Conservation (phyloP, 2,797 vertebrate genomes). For the Microctenopoma lineatum region DNA sequence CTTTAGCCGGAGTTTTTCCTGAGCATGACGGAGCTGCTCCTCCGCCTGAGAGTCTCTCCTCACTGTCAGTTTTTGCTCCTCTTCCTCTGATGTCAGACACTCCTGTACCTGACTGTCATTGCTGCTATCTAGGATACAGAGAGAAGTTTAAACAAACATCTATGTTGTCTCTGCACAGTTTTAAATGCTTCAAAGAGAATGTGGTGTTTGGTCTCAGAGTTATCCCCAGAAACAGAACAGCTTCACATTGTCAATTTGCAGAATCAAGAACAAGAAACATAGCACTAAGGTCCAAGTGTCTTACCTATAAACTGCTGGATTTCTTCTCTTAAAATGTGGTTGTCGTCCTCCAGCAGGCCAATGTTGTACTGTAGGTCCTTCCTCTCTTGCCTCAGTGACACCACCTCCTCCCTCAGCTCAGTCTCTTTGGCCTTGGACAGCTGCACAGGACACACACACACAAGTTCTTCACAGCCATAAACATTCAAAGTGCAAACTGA, state of each 20-base stretch:
- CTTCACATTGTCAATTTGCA: not conserved
- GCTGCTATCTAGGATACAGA: slow-evolving; percentile 57
- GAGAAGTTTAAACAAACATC: slow-evolving; percentile 14
- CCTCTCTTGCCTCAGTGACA: slow-evolving; percentile 76
- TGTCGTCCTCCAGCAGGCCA: slow-evolving; percentile 81
- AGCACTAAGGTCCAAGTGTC: not conserved
- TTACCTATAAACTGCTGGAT: slow-evolving; percentile 82
- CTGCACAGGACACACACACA: slow-evolving; percentile 71
- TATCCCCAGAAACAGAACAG: not conserved
- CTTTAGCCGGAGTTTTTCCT: slow-evolving; percentile 84
- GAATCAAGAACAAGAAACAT: not conserved
- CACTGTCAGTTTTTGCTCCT: slow-evolving; percentile 16
- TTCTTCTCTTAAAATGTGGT: slow-evolving; percentile 71
- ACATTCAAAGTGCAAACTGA: not conserved
- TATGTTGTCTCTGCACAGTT: not conserved
- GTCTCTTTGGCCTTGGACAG: slow-evolving; percentile 76
- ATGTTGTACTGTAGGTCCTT: slow-evolving; percentile 75
- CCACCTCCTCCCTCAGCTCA: slow-evolving; percentile 74
- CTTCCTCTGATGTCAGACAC: slow-evolving; percentile 32
- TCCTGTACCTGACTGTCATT: slow-evolving; percentile 49
- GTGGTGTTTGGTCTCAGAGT: not conserved
- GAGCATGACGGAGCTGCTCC: slow-evolving; percentile 80
- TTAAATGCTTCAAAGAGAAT: not conserved
- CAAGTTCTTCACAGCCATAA: not conserved
- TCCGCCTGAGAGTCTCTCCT: slow-evolving; percentile 51